Percentiles rank a stretch among this genome's conserved stretches.
Evolutionary conservation across 1,140 invertebrate genomes (phyloP).

Genomic region (Laupala kohalensis): DNA sequence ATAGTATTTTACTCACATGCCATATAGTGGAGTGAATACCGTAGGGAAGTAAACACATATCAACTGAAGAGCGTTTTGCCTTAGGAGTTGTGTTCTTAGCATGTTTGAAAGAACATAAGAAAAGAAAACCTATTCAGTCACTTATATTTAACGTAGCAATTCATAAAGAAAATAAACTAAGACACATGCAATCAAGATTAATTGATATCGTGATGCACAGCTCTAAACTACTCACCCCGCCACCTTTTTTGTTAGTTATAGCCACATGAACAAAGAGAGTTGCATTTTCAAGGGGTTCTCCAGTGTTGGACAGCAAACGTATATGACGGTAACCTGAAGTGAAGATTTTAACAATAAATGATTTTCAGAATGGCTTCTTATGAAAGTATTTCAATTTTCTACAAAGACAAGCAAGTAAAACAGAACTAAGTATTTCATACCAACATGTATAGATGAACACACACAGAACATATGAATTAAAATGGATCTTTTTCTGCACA

Average conservation of each 20-base stretch:
- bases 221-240: constrained; percentile 30
- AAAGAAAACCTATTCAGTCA: neutral
- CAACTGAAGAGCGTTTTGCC: neutral
- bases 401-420: too few relatives aligned
- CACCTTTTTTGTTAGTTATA: constrained; percentile 41
- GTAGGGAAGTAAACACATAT: neutral
- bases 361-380: too few relatives aligned
- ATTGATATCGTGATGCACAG: neutral
- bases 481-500: too few relatives aligned
- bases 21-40: neutral
- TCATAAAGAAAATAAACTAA: constrained; percentile 20
- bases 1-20: neutral
- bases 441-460: too few relatives aligned
- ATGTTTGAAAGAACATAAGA: neutral
- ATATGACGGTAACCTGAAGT: constrained; percentile 43
- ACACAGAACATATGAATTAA: too few relatives aligned
- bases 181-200: neutral
- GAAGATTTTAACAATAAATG: constrained; percentile 6
- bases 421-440: too few relatives aligned
- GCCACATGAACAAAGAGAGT: constrained; percentile 47
- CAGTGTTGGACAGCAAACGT: constrained; percentile 38
- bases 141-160: constrained; percentile 12
- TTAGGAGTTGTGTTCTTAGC: neutral
- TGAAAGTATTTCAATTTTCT: too few relatives aligned
- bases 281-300: constrained; percentile 39